phyloP scores from a whole-genome alignment of 2,888 invertebrate species.

The Pedicia rivosa region DNA sequence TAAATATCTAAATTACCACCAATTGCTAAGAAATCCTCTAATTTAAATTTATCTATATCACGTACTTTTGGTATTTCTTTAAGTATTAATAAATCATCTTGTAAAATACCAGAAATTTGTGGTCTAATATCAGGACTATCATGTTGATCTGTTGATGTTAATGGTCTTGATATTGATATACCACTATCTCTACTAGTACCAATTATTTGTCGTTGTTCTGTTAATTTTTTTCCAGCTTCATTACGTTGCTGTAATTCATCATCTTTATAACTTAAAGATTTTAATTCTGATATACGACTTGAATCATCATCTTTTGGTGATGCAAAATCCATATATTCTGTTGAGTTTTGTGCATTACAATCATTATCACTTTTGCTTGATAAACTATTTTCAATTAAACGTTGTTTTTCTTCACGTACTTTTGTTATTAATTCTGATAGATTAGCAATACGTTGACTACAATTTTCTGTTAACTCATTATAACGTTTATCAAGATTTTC shows the following conservation, averaged over 20 bases:
- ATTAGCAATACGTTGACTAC: conserved; percentile 38
- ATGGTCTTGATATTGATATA: conserved; percentile 25
- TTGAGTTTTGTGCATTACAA: conserved; percentile 19
- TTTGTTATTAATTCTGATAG: conserved; percentile 38
- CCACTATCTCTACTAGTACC: conserved; percentile 28
- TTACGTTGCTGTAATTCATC: not conserved
- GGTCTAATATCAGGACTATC: conserved; percentile 11
- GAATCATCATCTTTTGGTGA: not conserved
- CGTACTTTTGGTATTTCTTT: conserved; percentile 26
- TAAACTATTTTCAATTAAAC: conserved; percentile 30
- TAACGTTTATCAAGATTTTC: conserved; percentile 26
- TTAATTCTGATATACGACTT: too few relatives aligned
- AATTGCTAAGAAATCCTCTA: too few relatives aligned
- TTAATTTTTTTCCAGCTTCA: conserved; percentile 11
- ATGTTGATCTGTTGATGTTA: conserved; percentile 22
- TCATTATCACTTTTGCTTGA: conserved; percentile 24
- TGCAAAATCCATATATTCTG: conserved; percentile 23
- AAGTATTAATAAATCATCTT: conserved; percentile 21
- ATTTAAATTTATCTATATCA: not conserved
- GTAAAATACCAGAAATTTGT: too few relatives aligned
- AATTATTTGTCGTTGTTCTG: conserved; percentile 22
- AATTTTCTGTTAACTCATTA: conserved; percentile 36
- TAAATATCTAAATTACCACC: not conserved
- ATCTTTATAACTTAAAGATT: not conserved
- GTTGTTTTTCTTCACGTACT: conserved; percentile 38